Conservation (phyloP, 2,888 invertebrate species). For the Cybosia mesomella region DNA sequence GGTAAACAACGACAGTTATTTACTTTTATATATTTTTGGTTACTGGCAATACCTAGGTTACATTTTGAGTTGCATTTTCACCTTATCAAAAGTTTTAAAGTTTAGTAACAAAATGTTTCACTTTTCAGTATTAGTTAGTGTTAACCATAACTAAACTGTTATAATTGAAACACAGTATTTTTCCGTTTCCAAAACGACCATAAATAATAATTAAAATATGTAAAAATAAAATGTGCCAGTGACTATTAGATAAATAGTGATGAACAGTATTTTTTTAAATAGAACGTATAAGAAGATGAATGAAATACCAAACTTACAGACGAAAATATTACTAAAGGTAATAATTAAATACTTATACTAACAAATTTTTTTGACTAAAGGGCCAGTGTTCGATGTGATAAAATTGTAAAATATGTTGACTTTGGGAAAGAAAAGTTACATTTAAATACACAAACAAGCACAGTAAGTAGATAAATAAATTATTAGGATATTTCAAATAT, state of each 20-base stretch:
- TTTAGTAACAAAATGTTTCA: constrained; percentile 4
- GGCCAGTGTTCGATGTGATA: constrained; percentile 82
- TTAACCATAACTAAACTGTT: constrained; percentile 2
- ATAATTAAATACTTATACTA: constrained; percentile 82
- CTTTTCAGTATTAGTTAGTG: background rate
- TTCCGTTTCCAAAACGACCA: constrained; percentile 46
- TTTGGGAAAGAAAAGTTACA: constrained; percentile 47
- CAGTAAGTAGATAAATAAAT: constrained; percentile 55
- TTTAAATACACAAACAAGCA: constrained; percentile 67
- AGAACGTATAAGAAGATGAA: constrained; percentile 54
- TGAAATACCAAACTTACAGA: constrained; percentile 68
- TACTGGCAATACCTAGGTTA: background rate
- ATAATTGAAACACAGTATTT: constrained; percentile 28
- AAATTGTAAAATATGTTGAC: constrained; percentile 54
- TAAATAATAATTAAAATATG: constrained; percentile 47
- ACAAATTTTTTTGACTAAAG: constrained; percentile 81
- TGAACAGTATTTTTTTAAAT: constrained; percentile 53
- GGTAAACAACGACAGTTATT: constrained; percentile 10
- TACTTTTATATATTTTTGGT: background rate
- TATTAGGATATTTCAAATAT: constrained; percentile 49
- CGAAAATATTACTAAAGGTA: constrained; percentile 53
- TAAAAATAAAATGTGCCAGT: constrained; percentile 64
- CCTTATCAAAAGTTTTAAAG: background rate
- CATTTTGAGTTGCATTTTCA: constrained; percentile 3
- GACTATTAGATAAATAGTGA: constrained; percentile 60